Percentiles rank a stretch among this genome's conserved stretches.
phyloP scores from a whole-genome alignment of 2,113 vertebrate genomes.

The Rana temporaria region DNA sequence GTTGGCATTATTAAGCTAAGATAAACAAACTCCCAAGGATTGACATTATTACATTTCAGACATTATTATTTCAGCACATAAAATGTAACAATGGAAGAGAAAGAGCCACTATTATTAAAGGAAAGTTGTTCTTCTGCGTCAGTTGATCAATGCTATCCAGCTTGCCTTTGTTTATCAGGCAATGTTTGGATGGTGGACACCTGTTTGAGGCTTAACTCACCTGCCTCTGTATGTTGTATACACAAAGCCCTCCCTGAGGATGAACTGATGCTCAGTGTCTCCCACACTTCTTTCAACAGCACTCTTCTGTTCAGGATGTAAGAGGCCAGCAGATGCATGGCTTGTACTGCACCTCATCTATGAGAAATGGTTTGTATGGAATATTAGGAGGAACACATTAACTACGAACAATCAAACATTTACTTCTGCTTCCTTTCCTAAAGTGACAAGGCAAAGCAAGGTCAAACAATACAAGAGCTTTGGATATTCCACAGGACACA shows the following conservation, averaged over 20 bases:
- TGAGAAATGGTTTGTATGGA: conserved; percentile 48
- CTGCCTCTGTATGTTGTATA: conserved; percentile 31
- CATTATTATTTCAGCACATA: too few species aligned
- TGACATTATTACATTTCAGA: too few species aligned
- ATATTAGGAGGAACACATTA: conserved; percentile 26
- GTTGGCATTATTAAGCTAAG: too few species aligned
- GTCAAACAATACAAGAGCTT: conserved; percentile 37
- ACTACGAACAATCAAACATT: conserved; percentile 27
- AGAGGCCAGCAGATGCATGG: conserved; percentile 30
- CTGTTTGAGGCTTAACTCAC: conserved; percentile 22
- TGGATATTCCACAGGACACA: conserved; percentile 32
- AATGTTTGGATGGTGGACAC: conserved; percentile 1
- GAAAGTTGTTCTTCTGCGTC: too few species aligned
- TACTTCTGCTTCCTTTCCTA: conserved; percentile 44
- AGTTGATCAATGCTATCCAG: too few species aligned
- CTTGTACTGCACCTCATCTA: conserved; percentile 8
- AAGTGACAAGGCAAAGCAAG: conserved; percentile 1
- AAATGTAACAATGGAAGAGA: too few species aligned
- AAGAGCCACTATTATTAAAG: too few species aligned
- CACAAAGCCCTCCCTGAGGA: not conserved
- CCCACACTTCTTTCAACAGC: conserved; percentile 9
- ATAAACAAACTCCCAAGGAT: too few species aligned
- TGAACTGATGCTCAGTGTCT: conserved; percentile 21
- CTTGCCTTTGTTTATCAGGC: conserved; percentile 1
- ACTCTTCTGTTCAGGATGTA: conserved; percentile 24